Base-by-base conservation (phyloP, 2,113 vertebrate genomes). In the Carassius gibelio region DNA sequence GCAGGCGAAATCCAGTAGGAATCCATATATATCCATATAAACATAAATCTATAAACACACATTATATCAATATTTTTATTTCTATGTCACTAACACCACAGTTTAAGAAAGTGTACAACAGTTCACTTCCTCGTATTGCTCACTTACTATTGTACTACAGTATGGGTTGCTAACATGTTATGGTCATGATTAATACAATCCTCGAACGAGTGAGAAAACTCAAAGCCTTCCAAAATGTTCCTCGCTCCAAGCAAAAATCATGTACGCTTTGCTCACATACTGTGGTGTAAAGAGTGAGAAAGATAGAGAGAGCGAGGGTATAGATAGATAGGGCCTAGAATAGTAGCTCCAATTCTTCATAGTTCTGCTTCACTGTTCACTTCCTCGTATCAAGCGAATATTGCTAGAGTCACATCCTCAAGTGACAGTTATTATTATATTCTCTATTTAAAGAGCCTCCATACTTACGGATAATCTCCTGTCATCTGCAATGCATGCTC, bases 361-460 rank as follows among this genome's bases (percentile, higher is more conserved):
- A 85, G 26, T 52, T 77, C 50, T 6, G 17, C 26, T 36, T 57
- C 42, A 61, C 64, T 82, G 42, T 74, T 64, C 38, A 72, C 30
- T 59, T 77, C 38, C 26, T 84, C 11, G 61, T 62, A 82, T 82
- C 38, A 21, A 72, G 71, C 74, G 36, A 74, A 86, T 80, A 79
- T 71, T 23, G 66, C 30, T 11, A 23, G 5, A 34, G 15, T 81
- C 8, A 11, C 55, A 59, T 75, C 71, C 15, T 21, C 64, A 77
- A 79, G 69, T 72, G 21, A 82, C 14, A 9, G 1, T 4, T 14
- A 4, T 77, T 64, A 52, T 78, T 38, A 61, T 59, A 83, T 59
- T n/a, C 30, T 48, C 8, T 23, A 61, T 30, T 68, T 81, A 61
- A 69, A 85, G 64, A 88, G 64, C 26, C 21, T 30, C 34, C 15